Conservation (phyloP, 2,888 invertebrate species). For the Hirtodrosophila confusa region DNA sequence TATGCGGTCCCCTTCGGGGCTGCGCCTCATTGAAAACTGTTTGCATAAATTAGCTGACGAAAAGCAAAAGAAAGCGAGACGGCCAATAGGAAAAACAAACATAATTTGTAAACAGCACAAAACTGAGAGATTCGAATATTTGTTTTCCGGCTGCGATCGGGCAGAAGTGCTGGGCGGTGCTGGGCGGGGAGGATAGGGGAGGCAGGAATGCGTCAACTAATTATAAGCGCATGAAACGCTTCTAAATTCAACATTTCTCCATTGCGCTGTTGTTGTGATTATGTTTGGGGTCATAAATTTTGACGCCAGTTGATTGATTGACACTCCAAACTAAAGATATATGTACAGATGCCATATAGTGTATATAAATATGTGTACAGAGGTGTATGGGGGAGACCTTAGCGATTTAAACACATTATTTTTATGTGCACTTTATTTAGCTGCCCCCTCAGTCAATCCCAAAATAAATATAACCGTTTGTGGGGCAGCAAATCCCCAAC, state of each 20-base stretch:
- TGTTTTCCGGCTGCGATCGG: slow-evolving; percentile 13
- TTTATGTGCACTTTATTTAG: slow-evolving; percentile 28
- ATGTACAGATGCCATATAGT: slow-evolving; percentile 1
- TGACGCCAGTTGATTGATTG: slow-evolving; percentile 76
- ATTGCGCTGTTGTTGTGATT: slow-evolving; percentile 51
- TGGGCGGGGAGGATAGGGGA: background rate
- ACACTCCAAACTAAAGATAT: slow-evolving; percentile 31
- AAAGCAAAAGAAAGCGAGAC: slow-evolving; percentile 30
- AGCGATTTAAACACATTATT: slow-evolving; percentile 36
- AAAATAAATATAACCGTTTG: slow-evolving; percentile 12
- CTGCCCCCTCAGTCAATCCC: background rate
- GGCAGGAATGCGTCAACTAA: slow-evolving; percentile 58
- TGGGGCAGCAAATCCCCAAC: background rate
- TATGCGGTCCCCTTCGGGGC: slow-evolving; percentile 19
- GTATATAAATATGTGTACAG: slow-evolving; percentile 4
- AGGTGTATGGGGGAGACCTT: slow-evolving; percentile 13
- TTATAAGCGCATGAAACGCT: slow-evolving; percentile 58
- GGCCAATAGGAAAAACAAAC: slow-evolving; percentile 52
- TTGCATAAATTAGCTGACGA: slow-evolving; percentile 71
- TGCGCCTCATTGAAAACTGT: slow-evolving; percentile 66
- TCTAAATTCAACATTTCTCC: slow-evolving; percentile 29
- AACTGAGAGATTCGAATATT: slow-evolving; percentile 31
- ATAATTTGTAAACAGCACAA: slow-evolving; percentile 60
- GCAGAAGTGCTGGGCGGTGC: too few relatives aligned
- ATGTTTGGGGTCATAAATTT: slow-evolving; percentile 71